Conservation (phyloP, 2,797 vertebrate genomes). For the Rhyacichthys aspro region DNA sequence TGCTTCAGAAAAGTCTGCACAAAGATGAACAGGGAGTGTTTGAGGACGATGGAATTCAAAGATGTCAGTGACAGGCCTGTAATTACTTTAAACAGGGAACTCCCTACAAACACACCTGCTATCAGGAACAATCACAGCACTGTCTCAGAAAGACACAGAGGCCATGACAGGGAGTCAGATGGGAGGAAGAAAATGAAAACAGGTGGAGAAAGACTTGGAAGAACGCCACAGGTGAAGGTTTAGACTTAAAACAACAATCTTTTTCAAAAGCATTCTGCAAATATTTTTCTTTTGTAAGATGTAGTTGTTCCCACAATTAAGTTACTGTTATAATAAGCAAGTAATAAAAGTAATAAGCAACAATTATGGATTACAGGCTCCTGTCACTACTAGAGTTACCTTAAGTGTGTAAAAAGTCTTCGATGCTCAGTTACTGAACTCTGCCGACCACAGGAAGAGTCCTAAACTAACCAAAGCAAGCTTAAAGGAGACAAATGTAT, state of each 20-base stretch:
- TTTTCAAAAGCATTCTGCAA: neutral
- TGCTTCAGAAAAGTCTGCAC: constrained; percentile 22
- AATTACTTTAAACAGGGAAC: constrained; percentile 59
- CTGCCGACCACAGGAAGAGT: too few relatives aligned
- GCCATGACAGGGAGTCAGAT: constrained; percentile 7
- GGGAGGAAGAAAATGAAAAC: constrained; percentile 31
- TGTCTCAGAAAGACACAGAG: constrained; percentile 46
- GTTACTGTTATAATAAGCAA: too few relatives aligned
- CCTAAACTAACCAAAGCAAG: too few relatives aligned
- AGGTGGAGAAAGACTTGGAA: constrained; percentile 30
- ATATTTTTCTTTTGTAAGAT: neutral
- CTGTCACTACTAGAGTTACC: too few relatives aligned
- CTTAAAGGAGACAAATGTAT: too few relatives aligned
- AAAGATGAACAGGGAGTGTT: constrained; percentile 19
- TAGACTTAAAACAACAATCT: constrained; percentile 27
- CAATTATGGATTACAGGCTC: too few relatives aligned
- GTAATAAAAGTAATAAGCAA: too few relatives aligned
- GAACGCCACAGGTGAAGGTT: constrained; percentile 33
- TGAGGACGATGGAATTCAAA: constrained; percentile 43
- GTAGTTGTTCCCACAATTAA: too few relatives aligned
- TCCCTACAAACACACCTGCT: constrained; percentile 68
- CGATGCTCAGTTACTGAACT: too few relatives aligned
- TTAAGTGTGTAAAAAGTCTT: too few relatives aligned
- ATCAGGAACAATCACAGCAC: constrained; percentile 56
- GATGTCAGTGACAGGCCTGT: constrained; percentile 54